Base-by-base conservation (phyloP, 2,888 invertebrate species). In the Drosophila lutescens region DNA sequence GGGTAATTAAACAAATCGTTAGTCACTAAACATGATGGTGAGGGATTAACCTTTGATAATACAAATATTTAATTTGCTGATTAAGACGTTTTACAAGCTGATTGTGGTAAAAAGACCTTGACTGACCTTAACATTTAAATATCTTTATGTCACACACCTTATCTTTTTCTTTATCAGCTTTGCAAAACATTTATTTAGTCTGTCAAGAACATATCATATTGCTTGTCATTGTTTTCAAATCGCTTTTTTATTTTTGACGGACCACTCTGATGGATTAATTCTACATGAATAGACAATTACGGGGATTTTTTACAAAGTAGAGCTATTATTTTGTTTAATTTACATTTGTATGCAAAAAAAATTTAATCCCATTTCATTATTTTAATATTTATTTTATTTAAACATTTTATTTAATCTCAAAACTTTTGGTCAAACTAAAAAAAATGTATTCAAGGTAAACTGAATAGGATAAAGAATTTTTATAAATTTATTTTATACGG, bases 1-100 rank as follows among this genome's bases (percentile, higher is more conserved):
- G 13, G 54, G 30, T 6, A 55, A 40, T 53, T 50, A 56, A 56
- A 30, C 26, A 43, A 23, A 43, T 59, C 17, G 46, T 62, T 62
- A 49, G 23, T 62, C 62, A 62, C 47, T 0, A 4, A 13, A 15
- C 10, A n/a, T 61, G 15, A 36, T 20, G 12, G 23, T 1, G 34
- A 9, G 5, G 9, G 20, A 36, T 20, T 8, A 20, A 9, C 5
- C 23, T 36, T 36, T 20, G 20, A 12, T 38, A 23, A 36, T 4
- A 26, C 7, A 4, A 23, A 12, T 17, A 17, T 17, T 8, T 30
- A 20, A 41, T 12, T 17, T 15, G 30, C 13, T 41, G 41, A 58
- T 44, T 30, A 61, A 38, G 10, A n/a, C 7, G 5, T 38, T 30
- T 30, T n/a, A 9, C 2, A 20, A 9, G 15, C n/a, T 12, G 4